Evolutionary conservation across 2,113 vertebrate species (phyloP).

Genomic region (Chloropsis hardwickii): DNA sequence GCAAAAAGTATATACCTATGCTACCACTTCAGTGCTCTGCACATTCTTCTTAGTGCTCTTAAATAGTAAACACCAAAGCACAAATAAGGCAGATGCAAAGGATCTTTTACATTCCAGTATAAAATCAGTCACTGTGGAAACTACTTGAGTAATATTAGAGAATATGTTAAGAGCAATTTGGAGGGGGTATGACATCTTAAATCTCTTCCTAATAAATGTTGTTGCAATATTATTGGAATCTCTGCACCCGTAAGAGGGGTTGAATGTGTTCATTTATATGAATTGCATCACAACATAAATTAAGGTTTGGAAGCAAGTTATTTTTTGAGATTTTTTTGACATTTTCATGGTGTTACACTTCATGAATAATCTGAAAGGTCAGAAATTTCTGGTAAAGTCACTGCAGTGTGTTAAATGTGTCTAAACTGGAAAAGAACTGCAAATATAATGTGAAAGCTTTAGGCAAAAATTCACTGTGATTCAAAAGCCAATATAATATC

Average conservation of each 20-base stretch:
- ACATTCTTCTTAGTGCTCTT: background rate
- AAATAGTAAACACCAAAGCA: background rate
- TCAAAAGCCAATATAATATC: background rate
- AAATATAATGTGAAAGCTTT: background rate
- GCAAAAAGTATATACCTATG: background rate
- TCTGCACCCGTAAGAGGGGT: background rate
- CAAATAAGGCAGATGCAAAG: background rate
- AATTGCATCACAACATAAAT: background rate
- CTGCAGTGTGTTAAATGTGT: background rate
- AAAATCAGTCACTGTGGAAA: constrained; percentile 23
- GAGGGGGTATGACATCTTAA: background rate
- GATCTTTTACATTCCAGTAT: background rate
- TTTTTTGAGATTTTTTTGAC: background rate
- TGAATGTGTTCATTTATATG: background rate
- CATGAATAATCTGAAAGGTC: background rate
- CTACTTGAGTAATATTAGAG: background rate
- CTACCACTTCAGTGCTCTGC: background rate
- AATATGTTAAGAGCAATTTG: background rate
- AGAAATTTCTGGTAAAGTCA: background rate
- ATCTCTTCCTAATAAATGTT: background rate
- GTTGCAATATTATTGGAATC: background rate
- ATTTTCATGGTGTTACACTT: background rate
- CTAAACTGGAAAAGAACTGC: background rate
- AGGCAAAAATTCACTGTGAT: background rate
- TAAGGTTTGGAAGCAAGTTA: background rate